Conservation (phyloP, 30 jellyfish, hydroid and myxozoan genomes). For the Aurelia coerulea region DNA sequence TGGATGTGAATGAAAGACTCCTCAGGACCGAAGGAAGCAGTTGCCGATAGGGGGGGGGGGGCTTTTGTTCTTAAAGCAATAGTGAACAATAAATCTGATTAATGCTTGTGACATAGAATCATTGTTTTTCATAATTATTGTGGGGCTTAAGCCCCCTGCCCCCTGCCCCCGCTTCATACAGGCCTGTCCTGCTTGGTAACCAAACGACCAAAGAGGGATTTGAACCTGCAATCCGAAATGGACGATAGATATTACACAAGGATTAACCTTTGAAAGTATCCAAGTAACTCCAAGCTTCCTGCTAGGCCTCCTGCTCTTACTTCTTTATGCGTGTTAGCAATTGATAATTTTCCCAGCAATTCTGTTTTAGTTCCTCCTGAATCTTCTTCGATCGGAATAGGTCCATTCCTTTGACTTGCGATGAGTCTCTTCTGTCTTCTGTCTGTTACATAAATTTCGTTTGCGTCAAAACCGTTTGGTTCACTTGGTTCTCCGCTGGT, state of each 20-base stretch:
- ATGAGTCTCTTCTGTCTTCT: slow-evolving; percentile 4
- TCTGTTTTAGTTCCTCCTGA: neutral
- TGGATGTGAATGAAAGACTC: too few species aligned
- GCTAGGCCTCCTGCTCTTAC: slow-evolving; percentile 9
- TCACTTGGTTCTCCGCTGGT: too few species aligned
- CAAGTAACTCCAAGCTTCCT: slow-evolving; percentile 61
- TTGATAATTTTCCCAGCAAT: slow-evolving; percentile 42
- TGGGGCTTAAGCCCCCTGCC: too few species aligned
- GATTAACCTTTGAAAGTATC: slow-evolving; percentile 19
- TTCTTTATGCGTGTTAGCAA: neutral
- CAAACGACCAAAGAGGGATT: too few species aligned
- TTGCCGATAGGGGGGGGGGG: too few species aligned
- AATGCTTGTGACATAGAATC: too few species aligned
- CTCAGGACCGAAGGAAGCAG: too few species aligned
- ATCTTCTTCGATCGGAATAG: slow-evolving; percentile 35
- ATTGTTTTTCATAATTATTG: too few species aligned
- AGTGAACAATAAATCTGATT: too few species aligned
- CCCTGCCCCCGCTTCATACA: too few species aligned
- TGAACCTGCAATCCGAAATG: neutral
- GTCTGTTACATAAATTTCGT: neutral
- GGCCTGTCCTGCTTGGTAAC: neutral
- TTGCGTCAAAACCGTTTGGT: neutral
- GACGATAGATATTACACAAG: too few species aligned
- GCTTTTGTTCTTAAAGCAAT: too few species aligned
- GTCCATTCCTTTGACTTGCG: slow-evolving; percentile 23